Evolutionary conservation across 2,113 vertebrate species (phyloP).

Genomic region (Osmerus mordax): DNA sequence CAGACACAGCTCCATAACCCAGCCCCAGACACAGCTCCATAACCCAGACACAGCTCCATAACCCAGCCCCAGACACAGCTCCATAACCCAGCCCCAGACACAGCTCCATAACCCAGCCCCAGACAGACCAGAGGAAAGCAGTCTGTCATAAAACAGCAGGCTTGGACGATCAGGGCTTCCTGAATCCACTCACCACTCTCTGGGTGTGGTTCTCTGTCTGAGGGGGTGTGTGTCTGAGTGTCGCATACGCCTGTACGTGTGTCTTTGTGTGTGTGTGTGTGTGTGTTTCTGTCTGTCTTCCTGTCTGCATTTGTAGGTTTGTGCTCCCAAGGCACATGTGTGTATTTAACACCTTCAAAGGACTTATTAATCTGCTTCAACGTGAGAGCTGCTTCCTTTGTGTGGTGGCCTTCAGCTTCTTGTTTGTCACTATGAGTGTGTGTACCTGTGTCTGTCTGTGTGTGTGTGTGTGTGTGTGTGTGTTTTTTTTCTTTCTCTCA

Average conservation of each 20-base stretch:
- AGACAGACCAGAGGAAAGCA: too few relatives aligned
- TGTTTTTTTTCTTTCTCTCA: background rate
- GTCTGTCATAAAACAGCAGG: too few relatives aligned
- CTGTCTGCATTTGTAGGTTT: background rate
- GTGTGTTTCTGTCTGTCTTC: slow-evolving; percentile 6
- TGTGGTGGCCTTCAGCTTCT: slow-evolving; percentile 38
- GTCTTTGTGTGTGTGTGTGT: slow-evolving; percentile 5
- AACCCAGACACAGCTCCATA: too few relatives aligned
- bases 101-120: too few relatives aligned
- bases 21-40: too few relatives aligned
- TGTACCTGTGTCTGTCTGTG: background rate
- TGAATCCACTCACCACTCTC: too few relatives aligned
- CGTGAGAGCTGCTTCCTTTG: slow-evolving; percentile 32
- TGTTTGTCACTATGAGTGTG: too few relatives aligned
- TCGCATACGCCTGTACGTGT: background rate
- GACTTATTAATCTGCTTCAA: slow-evolving; percentile 5
- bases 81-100: too few relatives aligned
- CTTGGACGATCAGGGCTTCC: too few relatives aligned
- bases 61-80: too few relatives aligned
- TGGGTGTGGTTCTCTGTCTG: too few relatives aligned
- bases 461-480: background rate
- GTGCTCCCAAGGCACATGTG: background rate
- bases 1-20: too few relatives aligned
- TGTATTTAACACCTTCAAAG: background rate
- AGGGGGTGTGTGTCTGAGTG: background rate